phyloP scores from a whole-genome alignment of 2,797 vertebrate species.

The Mus minutoides region DNA sequence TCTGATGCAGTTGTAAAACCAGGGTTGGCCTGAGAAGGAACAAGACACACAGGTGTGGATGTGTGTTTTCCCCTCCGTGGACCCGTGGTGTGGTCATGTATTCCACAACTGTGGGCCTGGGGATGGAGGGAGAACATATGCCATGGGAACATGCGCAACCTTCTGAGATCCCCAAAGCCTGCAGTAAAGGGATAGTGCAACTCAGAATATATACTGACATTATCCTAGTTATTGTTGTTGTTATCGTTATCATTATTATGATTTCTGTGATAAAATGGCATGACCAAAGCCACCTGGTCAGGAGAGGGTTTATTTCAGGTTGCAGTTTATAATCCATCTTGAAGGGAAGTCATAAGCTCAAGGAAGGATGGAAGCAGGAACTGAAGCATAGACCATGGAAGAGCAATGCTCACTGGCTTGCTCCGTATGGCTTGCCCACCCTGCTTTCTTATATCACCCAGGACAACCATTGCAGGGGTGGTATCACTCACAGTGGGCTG shows the following conservation, averaged over 20 bases:
- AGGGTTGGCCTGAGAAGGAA: constrained; percentile 13
- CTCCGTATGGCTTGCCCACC: neutral
- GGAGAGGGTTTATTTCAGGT: neutral
- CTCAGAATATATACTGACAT: neutral
- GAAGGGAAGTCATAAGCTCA: neutral
- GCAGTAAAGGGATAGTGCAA: neutral
- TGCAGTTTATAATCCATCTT: neutral
- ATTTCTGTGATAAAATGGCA: neutral
- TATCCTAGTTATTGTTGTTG: neutral
- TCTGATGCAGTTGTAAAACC: neutral
- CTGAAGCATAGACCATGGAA: neutral
- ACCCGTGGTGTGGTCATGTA: neutral
- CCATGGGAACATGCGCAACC: neutral
- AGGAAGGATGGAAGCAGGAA: neutral
- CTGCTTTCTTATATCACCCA: neutral
- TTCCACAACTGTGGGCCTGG: neutral
- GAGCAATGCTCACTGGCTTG: neutral
- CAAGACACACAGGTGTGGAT: neutral
- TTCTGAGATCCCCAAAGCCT: neutral
- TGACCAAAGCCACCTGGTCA: neutral
- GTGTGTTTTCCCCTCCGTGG: neutral
- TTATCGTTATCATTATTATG: neutral
- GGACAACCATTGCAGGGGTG: neutral
- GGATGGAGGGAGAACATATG: neutral
- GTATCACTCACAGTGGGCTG: neutral